Conservation (phyloP, 2,888 invertebrate species). For the Nycteola revayana region DNA sequence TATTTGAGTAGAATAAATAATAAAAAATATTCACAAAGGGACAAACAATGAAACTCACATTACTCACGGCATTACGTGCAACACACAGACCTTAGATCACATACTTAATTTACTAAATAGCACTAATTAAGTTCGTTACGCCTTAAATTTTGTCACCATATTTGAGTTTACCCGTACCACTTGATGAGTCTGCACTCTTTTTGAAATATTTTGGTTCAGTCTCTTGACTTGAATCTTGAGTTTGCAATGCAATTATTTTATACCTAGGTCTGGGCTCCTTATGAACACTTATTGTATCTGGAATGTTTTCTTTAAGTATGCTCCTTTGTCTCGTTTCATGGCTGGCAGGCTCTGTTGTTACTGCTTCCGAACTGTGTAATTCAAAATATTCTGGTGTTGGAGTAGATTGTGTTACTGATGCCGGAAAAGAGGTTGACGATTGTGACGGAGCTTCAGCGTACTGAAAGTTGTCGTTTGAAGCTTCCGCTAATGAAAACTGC, state of each 20-base stretch:
- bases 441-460: constrained; percentile 57
- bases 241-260: constrained; percentile 37
- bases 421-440: constrained; percentile 39
- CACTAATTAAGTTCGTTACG: constrained; percentile 26
- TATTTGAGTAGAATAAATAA: constrained; percentile 45
- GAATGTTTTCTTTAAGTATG: constrained; percentile 25
- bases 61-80: constrained; percentile 36
- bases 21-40: constrained; percentile 40
- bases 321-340: constrained; percentile 33
- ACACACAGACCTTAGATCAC: constrained; percentile 52
- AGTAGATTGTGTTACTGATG: constrained; percentile 42
- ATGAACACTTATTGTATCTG: constrained; percentile 18
- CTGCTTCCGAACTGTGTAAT: constrained; percentile 29
- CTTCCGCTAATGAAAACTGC: constrained; percentile 52
- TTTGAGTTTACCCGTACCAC: constrained; percentile 52
- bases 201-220: constrained; percentile 32
- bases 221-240: constrained; percentile 22
- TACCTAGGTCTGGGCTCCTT: constrained; percentile 37
- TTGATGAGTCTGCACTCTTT: constrained; percentile 36
- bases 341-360: constrained; percentile 32
- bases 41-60: constrained; percentile 36
- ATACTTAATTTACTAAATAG: constrained; percentile 38
- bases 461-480: constrained; percentile 66
- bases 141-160: constrained; percentile 73
- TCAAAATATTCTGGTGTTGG: constrained; percentile 34